phyloP scores from a whole-genome alignment of 2,797 vertebrate species.

The Aldrovandia affinis region DNA sequence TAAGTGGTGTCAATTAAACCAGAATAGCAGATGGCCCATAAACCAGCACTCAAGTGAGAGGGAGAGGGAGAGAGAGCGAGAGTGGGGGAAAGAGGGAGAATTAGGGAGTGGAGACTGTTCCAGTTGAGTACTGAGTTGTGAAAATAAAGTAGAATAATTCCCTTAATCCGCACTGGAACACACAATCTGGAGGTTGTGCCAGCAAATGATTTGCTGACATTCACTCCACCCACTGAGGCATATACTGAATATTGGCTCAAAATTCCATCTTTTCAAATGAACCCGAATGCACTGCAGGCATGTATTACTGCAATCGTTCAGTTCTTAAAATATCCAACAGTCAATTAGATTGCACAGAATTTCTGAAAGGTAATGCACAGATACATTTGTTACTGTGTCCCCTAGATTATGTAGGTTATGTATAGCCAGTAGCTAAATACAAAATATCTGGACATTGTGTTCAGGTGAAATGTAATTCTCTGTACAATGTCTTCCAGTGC shows the following conservation, averaged over 20 bases:
- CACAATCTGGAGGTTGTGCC: not conserved
- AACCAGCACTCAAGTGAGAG: not conserved
- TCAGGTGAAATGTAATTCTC: not conserved
- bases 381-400: not conserved
- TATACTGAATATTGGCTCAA: not conserved
- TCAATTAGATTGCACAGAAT: not conserved
- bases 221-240: not conserved
- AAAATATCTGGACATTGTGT: too few relatives aligned
- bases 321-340: not conserved
- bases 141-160: not conserved
- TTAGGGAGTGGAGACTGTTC: not conserved
- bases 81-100: conserved; percentile 13
- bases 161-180: not conserved
- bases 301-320: not conserved
- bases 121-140: not conserved
- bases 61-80: not conserved
- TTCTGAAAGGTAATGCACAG: not conserved
- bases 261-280: not conserved
- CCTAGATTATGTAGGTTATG: not conserved
- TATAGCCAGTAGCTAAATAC: too few relatives aligned
- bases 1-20: conserved; percentile 1
- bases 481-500: not conserved
- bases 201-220: not conserved
- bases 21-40: not conserved
- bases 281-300: not conserved